Conservation (phyloP, 2,113 vertebrate genomes). For the Rafetus swinhoei region DNA sequence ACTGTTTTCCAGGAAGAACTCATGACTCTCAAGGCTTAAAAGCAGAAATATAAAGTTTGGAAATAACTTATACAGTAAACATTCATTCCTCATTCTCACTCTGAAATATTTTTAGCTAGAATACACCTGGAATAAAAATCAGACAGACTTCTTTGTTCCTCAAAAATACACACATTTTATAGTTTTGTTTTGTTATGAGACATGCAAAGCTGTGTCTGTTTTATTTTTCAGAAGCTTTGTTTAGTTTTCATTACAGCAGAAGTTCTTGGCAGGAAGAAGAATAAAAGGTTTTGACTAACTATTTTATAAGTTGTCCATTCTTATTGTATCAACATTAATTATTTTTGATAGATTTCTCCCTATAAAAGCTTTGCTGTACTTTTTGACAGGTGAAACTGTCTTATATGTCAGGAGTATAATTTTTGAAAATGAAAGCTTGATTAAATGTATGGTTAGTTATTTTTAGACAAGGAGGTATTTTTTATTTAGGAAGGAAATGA, state of each 20-base stretch:
- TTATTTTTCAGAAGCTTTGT: background rate
- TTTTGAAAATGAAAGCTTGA: slow-evolving; percentile 56
- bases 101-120: background rate
- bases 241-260: background rate
- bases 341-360: slow-evolving; percentile 55
- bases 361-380: slow-evolving; percentile 37
- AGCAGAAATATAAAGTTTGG: slow-evolving; percentile 21
- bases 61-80: slow-evolving; percentile 10
- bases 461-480: slow-evolving; percentile 39
- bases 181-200: background rate
- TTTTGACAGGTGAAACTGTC: slow-evolving; percentile 55
- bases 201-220: background rate
- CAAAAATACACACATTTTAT: background rate
- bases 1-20: slow-evolving; percentile 34
- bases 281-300: slow-evolving; percentile 47
- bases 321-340: slow-evolving; percentile 57
- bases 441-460: slow-evolving; percentile 37
- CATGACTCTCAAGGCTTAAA: slow-evolving; percentile 1
- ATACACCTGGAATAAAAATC: background rate
- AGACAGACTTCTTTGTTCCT: background rate
- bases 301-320: slow-evolving; percentile 50
- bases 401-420: slow-evolving; percentile 44
- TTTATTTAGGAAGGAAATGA: slow-evolving; percentile 27
- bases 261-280: background rate
- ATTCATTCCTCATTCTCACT: background rate